These are phyloP conservation scores for Tokudaia muenninki DNA, from an alignment of 2,797 vertebrate species.

Conservation along the genomic window DNA sequence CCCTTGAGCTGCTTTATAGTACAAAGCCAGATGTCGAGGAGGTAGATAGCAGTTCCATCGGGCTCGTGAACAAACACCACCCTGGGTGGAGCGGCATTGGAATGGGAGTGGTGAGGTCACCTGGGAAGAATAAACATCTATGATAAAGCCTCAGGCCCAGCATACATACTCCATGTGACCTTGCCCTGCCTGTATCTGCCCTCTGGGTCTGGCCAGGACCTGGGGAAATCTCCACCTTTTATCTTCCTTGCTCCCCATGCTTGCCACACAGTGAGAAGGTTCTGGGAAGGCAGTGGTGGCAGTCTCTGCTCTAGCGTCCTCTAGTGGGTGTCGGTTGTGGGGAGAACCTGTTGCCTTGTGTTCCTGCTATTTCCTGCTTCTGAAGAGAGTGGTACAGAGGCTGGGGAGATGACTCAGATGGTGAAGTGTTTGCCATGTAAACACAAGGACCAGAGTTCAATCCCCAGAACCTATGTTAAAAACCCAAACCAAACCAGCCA, in stretches of 20 bases:
- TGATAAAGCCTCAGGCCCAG: background rate
- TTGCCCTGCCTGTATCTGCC: background rate
- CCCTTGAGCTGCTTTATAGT: background rate
- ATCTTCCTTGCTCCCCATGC: background rate
- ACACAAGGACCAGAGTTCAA: background rate
- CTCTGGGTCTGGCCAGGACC: background rate
- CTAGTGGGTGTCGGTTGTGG: background rate
- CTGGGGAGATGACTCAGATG: background rate
- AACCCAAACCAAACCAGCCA: background rate
- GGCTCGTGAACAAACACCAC: background rate
- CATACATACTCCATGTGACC: background rate
- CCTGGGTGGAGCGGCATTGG: background rate
- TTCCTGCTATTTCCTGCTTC: background rate
- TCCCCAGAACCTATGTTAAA: background rate
- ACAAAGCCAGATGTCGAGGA: background rate
- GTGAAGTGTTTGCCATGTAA: background rate
- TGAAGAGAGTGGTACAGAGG: background rate
- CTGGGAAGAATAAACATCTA: background rate
- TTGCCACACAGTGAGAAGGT: rapidly evolving
- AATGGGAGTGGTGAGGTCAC: background rate
- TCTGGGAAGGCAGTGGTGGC: background rate
- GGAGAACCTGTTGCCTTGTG: background rate
- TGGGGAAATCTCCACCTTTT: background rate
- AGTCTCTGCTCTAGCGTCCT: background rate
- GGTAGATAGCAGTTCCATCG: too few species aligned